Base-by-base conservation (phyloP, 2,797 vertebrate species). In the Perodicticus potto region DNA sequence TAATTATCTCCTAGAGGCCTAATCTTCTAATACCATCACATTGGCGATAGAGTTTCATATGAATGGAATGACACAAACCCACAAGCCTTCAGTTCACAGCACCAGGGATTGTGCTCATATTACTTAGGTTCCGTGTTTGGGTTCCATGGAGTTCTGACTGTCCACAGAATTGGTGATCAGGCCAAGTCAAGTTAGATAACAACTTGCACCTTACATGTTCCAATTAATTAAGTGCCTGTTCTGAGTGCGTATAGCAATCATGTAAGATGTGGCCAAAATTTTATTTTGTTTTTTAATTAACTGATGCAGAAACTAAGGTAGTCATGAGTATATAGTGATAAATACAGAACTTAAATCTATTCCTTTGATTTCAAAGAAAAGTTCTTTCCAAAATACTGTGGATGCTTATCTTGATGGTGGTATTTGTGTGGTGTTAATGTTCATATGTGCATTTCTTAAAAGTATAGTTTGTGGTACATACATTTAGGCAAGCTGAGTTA, bases 401-500 rank as follows among this genome's bases (percentile, higher is more conserved):
- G 32, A 37, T 55, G 10, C 19, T 82, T 61, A n/a, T 45, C 22
- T 43, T 77, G 25, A 88, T 57, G 63, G 40, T 32, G 27, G 5
- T 87, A 40, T 65, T 45, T 73, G 1, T 6, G 10, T 82, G 1
- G 13, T 32, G 25, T 70, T n/a, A 72, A 57, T 20, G 69, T 93
- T 96, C 20, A n/a, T 67, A 61, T 69, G 45, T 37, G 10, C 2
- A 17, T 65, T 86, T 93, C 34, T 29, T 83, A 59, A 93, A 63
- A 63, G 16, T 27, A 86, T 74, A 49, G 25, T 45, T 40, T 69
- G 13, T 45, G 13, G 13, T 65, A 37, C 1, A 11, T 34, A 73
- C 89, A 53, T 67, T 84, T 80, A 78, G 10, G 49, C 78, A 90
- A 73, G n/a, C 32, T 65, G 8, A 89, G 14, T 53, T 86, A 61